Evolutionary conservation across 2,113 vertebrate genomes (phyloP).

Genomic region (Tachycineta bicolor): DNA sequence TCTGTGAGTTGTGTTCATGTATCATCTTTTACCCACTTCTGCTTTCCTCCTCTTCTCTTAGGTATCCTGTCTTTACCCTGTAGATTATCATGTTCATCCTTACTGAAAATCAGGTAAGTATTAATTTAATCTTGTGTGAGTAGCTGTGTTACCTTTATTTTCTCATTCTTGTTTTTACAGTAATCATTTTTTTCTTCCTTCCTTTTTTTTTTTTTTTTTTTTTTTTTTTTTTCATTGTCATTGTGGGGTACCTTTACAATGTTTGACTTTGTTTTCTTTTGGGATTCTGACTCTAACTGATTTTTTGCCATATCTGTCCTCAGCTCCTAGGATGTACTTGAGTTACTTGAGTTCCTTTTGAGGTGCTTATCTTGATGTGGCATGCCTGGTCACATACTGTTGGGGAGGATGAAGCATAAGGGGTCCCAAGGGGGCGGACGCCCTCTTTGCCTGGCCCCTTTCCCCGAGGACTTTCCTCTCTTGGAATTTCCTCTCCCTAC

Average conservation of each 20-base stretch:
- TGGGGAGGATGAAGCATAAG: no score
- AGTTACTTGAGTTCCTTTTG: neutral
- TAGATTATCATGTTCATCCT: neutral
- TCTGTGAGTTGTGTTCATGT: neutral
- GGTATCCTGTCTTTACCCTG: neutral
- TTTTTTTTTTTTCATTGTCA: neutral
- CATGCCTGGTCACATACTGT: neutral
- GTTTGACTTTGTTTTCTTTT: neutral
- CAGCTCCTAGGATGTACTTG: neutral
- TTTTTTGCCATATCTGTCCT: neutral
- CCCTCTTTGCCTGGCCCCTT: no score
- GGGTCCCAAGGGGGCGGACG: no score
- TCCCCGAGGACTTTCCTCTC: no score
- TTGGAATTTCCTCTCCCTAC: no score
- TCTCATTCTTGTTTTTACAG: neutral
- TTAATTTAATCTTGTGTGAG: neutral
- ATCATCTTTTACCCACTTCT: neutral
- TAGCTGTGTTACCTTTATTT: neutral
- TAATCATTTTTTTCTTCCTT: rapidly evolving
- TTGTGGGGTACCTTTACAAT: neutral
- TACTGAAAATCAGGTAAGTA: neutral
- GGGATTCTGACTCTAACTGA: neutral
- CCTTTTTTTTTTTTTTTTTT: neutral
- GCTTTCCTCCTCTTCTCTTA: neutral
- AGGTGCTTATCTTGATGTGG: neutral